Base-by-base conservation (phyloP, 2,113 vertebrate genomes). In the Paramormyrops kingsleyae region DNA sequence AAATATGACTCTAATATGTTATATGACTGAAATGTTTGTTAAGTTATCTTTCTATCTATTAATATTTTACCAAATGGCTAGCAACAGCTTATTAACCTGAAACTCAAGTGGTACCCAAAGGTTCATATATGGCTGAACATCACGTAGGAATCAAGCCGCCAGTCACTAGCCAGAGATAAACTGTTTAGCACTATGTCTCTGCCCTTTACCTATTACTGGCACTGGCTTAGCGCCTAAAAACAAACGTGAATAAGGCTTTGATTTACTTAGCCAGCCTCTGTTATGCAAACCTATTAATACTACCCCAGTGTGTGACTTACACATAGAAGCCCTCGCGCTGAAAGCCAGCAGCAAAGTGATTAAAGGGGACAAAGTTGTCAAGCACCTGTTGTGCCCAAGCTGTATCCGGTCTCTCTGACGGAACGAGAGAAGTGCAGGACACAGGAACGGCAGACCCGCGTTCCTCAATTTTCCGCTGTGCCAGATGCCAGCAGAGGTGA, bases 241-340 rank as follows among this genome's bases (percentile, higher is more conserved):
- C 80, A 89, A 83, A 56, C 88, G 24, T 46, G 8, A 59, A 74
- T 39, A 31, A 21, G 74, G 77, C 77, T 49, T 89, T 84, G 31
- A 89, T 83, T 80, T 84, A 83, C 88, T 89, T 89, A 90, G 83
- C 39, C n/a, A 46, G 83, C 27, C 42, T 89, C 66, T 70, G 39
- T 66, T 52, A 50, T 86, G 83, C 83, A 70, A 44, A 74, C 89
- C 83, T 90, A 89, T 87, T 90, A 90, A 86, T 90, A 86, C 83
- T 87, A 83, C 83, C 42, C 47, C 49, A 52, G 49, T 42, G 44
- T 44, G 8, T 4, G 59, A 1, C 56, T 70, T 17, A 19, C 17
- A 49, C 42, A 49, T 49, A 44, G 56, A 87, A 35, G 50, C 59
- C 46, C 56, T 70, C n/a, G 53, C 31, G 83, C 83, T 87, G 89